Evolutionary conservation across 2,113 vertebrate species (phyloP).

Genomic region (Benitochromis conjunctus): DNA sequence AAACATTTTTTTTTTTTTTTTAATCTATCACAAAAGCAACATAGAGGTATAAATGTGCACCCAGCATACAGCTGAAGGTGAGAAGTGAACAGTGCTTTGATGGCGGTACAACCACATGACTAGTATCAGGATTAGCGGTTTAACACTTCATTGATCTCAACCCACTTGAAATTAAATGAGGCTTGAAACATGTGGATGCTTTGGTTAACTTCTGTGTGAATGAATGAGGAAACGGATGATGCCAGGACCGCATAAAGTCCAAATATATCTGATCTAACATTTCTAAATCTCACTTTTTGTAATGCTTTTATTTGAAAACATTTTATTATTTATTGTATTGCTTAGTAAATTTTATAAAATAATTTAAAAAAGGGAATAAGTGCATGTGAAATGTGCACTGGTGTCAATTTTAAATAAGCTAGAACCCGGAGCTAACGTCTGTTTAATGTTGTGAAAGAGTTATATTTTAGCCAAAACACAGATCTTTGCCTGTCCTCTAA

Average conservation of each 20-base stretch:
- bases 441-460: background rate
- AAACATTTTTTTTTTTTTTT: too few species aligned
- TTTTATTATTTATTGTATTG: accelerated
- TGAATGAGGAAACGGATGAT: background rate
- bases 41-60: accelerated
- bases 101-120: background rate
- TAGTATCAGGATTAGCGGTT: accelerated
- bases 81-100: background rate
- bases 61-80: background rate
- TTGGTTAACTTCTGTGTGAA: background rate
- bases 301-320: accelerated
- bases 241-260: background rate
- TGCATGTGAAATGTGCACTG: background rate
- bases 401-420: background rate
- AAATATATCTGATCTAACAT: background rate
- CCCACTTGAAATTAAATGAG: background rate
- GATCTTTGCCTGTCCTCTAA: accelerated
- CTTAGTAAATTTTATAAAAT: background rate
- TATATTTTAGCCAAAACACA: background rate
- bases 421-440: background rate
- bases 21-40: background rate
- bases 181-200: background rate
- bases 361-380: background rate
- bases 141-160: accelerated
- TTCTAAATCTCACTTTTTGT: background rate